These are phyloP conservation scores for Drosophila lacicola DNA, from an alignment of 2,888 invertebrate genomes.

Conservation along the genomic window DNA sequence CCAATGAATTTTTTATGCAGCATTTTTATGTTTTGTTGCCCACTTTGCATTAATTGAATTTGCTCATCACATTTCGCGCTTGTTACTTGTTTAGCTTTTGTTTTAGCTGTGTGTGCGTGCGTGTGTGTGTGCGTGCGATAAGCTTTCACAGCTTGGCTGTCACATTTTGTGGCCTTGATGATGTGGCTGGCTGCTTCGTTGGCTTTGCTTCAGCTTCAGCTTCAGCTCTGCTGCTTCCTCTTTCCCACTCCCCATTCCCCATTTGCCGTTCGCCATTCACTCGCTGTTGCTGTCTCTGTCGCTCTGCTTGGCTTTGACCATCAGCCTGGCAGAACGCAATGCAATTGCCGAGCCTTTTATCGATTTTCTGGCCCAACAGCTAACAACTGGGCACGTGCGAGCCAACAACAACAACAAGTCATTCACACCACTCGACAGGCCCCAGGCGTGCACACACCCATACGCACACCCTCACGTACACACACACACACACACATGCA, in stretches of 20 bases:
- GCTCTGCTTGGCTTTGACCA: slow-evolving; percentile 36
- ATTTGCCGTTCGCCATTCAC: not conserved
- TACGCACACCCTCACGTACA: not conserved
- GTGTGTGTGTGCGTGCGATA: slow-evolving; percentile 10
- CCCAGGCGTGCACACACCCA: slow-evolving; percentile 12
- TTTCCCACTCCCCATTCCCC: not conserved
- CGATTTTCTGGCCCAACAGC: slow-evolving; percentile 42
- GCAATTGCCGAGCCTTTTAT: slow-evolving; percentile 74
- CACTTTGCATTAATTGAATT: slow-evolving; percentile 43
- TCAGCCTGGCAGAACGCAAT: slow-evolving; percentile 43
- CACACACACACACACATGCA: not conserved
- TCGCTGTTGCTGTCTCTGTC: slow-evolving; percentile 4
- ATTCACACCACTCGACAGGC: slow-evolving; percentile 59
- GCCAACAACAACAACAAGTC: slow-evolving; percentile 57
- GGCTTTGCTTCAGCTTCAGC: not conserved
- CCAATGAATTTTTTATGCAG: slow-evolving; percentile 42
- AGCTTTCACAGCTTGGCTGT: slow-evolving; percentile 28
- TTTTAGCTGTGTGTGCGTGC: slow-evolving; percentile 1
- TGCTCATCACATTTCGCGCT: slow-evolving; percentile 22
- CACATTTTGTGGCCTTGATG: slow-evolving; percentile 52
- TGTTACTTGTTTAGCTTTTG: not conserved
- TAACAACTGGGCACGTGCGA: slow-evolving; percentile 61
- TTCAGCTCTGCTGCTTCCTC: not conserved
- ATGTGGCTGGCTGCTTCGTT: slow-evolving; percentile 24
- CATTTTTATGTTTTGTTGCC: slow-evolving; percentile 22